A percentile compares a stretch with the other conserved stretches of the same genome.
Evolutionary conservation across 2,797 vertebrate genomes (phyloP).

Genomic region (Oophaga sylvatica): DNA sequence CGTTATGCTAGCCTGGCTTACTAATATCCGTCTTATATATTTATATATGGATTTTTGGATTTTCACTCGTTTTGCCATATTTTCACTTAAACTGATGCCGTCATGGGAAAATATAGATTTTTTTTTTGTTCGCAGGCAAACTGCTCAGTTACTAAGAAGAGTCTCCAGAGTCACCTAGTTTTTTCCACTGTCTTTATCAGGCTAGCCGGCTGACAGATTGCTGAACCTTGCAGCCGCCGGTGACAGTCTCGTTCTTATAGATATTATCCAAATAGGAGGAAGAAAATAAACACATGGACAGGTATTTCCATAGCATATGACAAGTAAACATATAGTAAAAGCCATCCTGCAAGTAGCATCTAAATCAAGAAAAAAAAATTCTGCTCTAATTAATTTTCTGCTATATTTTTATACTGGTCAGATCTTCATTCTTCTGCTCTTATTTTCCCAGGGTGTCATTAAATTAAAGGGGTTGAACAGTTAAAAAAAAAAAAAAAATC

Average conservation of each 20-base stretch:
- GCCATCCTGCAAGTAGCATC: too few relatives aligned
- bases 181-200: constrained; percentile 90
- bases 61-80: constrained; percentile 83
- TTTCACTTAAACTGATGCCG: constrained; percentile 88
- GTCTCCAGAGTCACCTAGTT: constrained; percentile 82
- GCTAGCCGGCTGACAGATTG: constrained; percentile 90
- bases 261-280: background rate
- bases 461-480: background rate
- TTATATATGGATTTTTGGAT: constrained; percentile 62
- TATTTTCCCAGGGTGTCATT: too few relatives aligned
- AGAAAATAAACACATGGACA: background rate
- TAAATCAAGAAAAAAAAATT: background rate
- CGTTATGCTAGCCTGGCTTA: constrained; percentile 83
- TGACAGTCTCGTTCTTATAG: constrained; percentile 73
- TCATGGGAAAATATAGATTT: constrained; percentile 88
- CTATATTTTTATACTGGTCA: background rate
- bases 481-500: background rate
- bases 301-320: background rate
- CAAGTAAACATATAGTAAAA: background rate
- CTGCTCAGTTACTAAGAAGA: constrained; percentile 77
- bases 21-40: constrained; percentile 70
- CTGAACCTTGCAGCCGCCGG: constrained; percentile 85
- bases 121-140: constrained; percentile 80
- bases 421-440: background rate
- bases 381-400: background rate